Evolutionary conservation across 1,140 invertebrate genomes (phyloP), one percentile per base, ranked within the genome.

Genomic region (Oreohelix idahoensis): DNA sequence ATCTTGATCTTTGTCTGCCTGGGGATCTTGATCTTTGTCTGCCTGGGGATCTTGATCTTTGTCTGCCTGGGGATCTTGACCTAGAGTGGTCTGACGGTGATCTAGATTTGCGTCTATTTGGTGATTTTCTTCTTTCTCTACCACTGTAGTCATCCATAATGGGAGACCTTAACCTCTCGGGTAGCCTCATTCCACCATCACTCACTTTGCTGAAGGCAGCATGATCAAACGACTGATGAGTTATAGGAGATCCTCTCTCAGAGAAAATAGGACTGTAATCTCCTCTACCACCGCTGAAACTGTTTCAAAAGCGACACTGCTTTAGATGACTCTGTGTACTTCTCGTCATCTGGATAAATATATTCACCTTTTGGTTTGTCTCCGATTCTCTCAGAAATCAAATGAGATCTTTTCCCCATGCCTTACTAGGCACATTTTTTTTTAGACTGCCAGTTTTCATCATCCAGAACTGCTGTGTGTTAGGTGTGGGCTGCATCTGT

Each of bases 301-400:
- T n/a, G n/a, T n/a, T n/a, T n/a, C 5, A 58, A 39, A 17, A 45
- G 0, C 4, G 80, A 32, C 4, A 75, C 29, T 1, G 38, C 15
- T 17, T 15, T 20, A 35, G 69, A 45, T n/a, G 29, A 15, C 17
- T 79, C 63, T 23, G 23, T 36, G 29, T 20, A 20, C 20, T 81
- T 32, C 1, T 32, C 10, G 8, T 81, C 71, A 75, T 82, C 42
- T 32, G 70, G 80, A 45, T 5, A 82, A n/a, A n/a, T n/a, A 45
- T 82, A 75, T 63, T 75, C 71, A 74, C 70, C 51, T 39, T 75
- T 82, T 29, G 42, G 17, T 15, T 82, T 71, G 75, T 82, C 71
- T 32, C 32, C 23, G 23, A 82, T 58, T 58, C 80, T 51, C 35
- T 82, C 80, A 36, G 45, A 38, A 42, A 45, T 8, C 20, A 38